Base-by-base conservation (phyloP, 2,797 vertebrate species). In the Ataeniobius toweri region DNA sequence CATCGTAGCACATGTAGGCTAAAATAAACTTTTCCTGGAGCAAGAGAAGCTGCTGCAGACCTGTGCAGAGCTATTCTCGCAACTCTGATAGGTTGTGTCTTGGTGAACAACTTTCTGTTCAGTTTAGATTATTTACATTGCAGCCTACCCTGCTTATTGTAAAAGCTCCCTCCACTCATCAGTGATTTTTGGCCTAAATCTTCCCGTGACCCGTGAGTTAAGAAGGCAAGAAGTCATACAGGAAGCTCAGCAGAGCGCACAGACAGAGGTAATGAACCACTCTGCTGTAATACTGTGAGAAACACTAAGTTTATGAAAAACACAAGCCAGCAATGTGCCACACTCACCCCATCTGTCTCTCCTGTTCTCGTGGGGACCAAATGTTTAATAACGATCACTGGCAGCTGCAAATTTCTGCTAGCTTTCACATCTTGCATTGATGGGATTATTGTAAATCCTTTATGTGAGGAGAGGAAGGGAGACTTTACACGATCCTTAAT, bases 141-240 rank as follows among this genome's bases (percentile, higher is more conserved):
- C 6, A 36, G 61, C 28, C 28, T 3, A 36, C 59, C 16, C 18
- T 56, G n/a, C n/a, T 44, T 58, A 3, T 24, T 53, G 8, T 81
- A 65, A 36, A 18, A 36, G 8, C 75, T 70, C 16, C 18, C 18
- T 24, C 5, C 13, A 18, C 16, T 51, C 20, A 10, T 58, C 46
- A 56, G 14, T 71, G 71, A 81, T 80, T 61, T 79, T 74, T 26
- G 24, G 75, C 82, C 74, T 53, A 79, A 78, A 80, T 83, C 74
- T 77, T 85, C 77, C 83, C 79, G 80, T 89, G 89, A 89, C 72
- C 74, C 74, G n/a, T 63, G 51, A 76, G 55, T 71, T 86, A 77
- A 88, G 83, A 71, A 86, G 46, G 73, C 74, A 69, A 77, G 85
- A 70, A 5, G 3, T 3, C 12, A 20, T 16, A 74, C 5, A 48